These are phyloP conservation scores for Podargus strigoides DNA, from an alignment of 2,797 vertebrate species.

Conservation along the genomic window DNA sequence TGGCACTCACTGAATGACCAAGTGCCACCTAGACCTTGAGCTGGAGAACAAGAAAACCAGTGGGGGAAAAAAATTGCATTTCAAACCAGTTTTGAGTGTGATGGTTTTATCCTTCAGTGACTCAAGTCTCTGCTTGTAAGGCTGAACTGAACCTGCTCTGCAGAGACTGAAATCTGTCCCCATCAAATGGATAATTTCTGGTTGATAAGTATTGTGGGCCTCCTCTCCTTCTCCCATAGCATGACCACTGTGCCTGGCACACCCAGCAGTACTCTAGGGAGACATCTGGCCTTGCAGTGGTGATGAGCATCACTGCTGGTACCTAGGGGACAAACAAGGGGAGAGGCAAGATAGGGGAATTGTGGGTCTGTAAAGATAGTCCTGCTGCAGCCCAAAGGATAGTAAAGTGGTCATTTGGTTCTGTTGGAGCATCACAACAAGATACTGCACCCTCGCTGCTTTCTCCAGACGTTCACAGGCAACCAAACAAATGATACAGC, in stretches of 20 bases:
- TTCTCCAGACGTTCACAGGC: background rate
- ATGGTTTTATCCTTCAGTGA: background rate
- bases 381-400: background rate
- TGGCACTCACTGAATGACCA: background rate
- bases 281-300: background rate
- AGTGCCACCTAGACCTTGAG: background rate
- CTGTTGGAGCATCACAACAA: background rate
- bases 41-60: background rate
- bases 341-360: background rate
- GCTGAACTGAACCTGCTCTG: background rate
- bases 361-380: background rate
- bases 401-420: background rate
- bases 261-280: background rate
- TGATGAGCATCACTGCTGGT: background rate
- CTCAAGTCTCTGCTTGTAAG: background rate
- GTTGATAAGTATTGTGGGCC: background rate
- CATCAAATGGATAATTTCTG: background rate
- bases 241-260: accelerated
- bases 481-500: background rate
- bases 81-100: background rate
- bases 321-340: background rate
- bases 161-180: background rate
- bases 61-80: accelerated
- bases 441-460: background rate
- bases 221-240: background rate